Base-by-base conservation (phyloP, 1,140 invertebrate species). In the Drosophila lowei region DNA sequence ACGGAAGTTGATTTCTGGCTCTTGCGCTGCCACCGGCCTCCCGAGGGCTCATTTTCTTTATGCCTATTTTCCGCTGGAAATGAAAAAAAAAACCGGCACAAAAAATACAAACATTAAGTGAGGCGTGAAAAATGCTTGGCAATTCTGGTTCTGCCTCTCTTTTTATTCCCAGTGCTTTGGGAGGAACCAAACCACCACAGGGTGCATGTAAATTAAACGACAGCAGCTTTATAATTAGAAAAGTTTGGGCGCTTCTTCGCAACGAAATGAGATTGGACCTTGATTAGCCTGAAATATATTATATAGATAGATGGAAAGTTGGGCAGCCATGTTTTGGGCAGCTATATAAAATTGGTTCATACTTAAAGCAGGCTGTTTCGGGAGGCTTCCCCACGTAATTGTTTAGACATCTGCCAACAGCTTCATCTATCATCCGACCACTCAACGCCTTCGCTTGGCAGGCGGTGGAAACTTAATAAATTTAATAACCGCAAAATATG, bases 401-500 rank as follows among this genome's bases (percentile, higher is more conserved):
- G 80, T 72, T 55, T 57, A 49, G 60, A 59, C 63, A 63, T 49
- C 52, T 80, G 61, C 66, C 77, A 72, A 67, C 55, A 72, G 61
- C 65, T 81, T 72, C 77, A 80, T 80, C 77, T 62, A 73, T 73
- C 68, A 73, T 52, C 57, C 34, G 18, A 8, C 49, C 54, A 49
- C 54, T 42, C 23, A 61, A 44, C 52, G 43, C 42, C 60, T 48
- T 38, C 42, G 28, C 15, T 8, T 42, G 43, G 15, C 43, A 46
- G 43, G 54, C 34, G 34, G 34, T 38, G 41, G 15, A 58, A 72
- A 64, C 63, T 64, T 81, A 58, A 60, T 61, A 77, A 81, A 81
- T 81, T 81, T 81, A 81, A 80, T 81, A 81, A 77, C 78, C 78
- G 28, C 77, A 79, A 68, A 70, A 55, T 74, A 73, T 73, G 72